These are phyloP conservation scores for Cygnus olor DNA, from an alignment of 2,797 vertebrate genomes.

Conservation along the genomic window DNA sequence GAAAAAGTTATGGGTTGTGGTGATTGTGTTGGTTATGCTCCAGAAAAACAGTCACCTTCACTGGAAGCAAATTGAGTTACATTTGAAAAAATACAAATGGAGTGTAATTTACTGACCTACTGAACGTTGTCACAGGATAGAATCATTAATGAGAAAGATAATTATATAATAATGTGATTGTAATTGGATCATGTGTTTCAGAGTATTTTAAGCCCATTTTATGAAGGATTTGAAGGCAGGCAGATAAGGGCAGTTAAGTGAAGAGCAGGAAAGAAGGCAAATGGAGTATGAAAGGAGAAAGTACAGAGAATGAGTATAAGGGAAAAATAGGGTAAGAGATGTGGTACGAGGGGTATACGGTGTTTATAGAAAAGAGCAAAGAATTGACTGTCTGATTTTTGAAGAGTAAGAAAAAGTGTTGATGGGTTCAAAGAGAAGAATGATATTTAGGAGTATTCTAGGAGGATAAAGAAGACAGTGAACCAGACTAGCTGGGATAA, in stretches of 20 bases:
- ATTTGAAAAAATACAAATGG: not conserved
- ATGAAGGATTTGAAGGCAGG: not conserved
- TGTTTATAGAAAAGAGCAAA: not conserved
- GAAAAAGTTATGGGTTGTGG: accelerated
- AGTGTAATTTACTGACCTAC: not conserved
- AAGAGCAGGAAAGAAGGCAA: not conserved
- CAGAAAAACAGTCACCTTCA: not conserved
- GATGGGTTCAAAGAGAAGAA: not conserved
- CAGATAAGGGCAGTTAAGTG: not conserved
- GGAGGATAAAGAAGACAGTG: not conserved
- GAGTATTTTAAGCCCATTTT: not conserved
- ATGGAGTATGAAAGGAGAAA: not conserved
- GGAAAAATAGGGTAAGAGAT: not conserved
- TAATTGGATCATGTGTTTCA: not conserved
- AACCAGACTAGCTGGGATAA: not conserved
- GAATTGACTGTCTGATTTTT: not conserved
- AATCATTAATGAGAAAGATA: not conserved
- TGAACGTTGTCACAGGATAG: not conserved
- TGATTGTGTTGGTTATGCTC: not conserved
- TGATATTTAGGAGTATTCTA: not conserved
- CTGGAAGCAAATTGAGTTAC: not conserved
- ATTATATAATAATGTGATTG: not conserved
- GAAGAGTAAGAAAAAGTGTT: not conserved
- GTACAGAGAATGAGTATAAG: not conserved
- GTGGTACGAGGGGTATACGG: not conserved